Evolutionary conservation across 2,797 vertebrate species (phyloP).

Genomic region (Glossophaga mutica): DNA sequence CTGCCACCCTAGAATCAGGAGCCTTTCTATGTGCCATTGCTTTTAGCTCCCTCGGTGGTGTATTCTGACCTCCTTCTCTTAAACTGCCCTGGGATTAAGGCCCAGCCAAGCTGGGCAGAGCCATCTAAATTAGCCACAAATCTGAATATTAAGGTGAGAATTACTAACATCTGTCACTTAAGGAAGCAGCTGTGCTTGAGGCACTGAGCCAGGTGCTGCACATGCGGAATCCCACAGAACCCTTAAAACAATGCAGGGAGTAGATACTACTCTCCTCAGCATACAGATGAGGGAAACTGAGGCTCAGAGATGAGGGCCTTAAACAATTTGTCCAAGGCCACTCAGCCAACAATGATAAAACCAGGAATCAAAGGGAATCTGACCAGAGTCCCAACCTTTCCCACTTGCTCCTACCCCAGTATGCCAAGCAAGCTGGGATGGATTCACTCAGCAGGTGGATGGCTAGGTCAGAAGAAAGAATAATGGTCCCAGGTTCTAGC

Average conservation of each 20-base stretch:
- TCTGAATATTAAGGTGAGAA: conserved; percentile 19
- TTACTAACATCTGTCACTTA: conserved; percentile 29
- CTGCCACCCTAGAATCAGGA: background rate
- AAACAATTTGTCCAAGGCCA: background rate
- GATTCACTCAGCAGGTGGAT: background rate
- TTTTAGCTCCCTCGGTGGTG: background rate
- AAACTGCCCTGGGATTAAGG: background rate
- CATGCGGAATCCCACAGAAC: background rate
- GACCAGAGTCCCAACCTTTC: background rate
- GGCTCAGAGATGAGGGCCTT: background rate
- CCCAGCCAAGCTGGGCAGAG: background rate
- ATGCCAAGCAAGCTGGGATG: background rate
- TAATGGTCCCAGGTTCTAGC: background rate
- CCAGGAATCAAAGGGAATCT: background rate
- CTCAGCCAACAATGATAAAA: background rate
- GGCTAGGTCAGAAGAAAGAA: background rate
- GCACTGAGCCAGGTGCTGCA: background rate
- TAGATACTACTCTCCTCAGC: background rate
- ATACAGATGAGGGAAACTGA: background rate
- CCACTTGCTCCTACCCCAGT: too few species aligned
- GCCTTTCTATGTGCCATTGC: fast-evolving
- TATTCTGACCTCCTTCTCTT: background rate
- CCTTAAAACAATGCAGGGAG: background rate
- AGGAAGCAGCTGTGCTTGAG: background rate
- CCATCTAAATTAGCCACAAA: background rate